Conservation (phyloP, 2,113 vertebrate species). For the Oreochromis aureus region DNA sequence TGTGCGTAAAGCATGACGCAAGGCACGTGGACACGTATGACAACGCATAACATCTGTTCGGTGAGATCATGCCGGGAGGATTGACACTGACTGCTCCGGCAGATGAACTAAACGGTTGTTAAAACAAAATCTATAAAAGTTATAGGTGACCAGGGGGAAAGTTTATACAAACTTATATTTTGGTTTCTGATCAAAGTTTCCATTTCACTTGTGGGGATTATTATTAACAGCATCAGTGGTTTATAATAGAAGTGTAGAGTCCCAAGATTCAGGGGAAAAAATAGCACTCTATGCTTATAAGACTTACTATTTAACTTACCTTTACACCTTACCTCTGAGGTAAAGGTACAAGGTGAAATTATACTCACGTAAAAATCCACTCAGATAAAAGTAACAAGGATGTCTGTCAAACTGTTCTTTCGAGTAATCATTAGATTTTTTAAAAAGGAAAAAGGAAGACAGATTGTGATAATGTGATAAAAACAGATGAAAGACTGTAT, state of each 20-base stretch:
- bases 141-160: constrained; percentile 76
- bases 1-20: constrained; percentile 85
- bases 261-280: neutral
- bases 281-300: neutral
- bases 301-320: neutral
- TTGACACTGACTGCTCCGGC: constrained; percentile 81
- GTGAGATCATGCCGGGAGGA: constrained; percentile 75
- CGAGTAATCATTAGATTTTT: neutral
- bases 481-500: neutral
- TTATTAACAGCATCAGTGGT: neutral
- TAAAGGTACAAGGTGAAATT: neutral
- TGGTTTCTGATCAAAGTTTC: neutral
- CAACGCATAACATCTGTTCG: constrained; percentile 88
- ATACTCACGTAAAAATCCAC: neutral
- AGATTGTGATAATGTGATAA: neutral
- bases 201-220: neutral
- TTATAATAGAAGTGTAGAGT: neutral
- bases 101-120: constrained; percentile 78
- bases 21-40: constrained; percentile 77
- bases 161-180: constrained; percentile 9
- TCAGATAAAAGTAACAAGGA: neutral
- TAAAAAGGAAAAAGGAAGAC: neutral
- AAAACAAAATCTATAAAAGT: constrained; percentile 75
- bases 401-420: neutral
- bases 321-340: neutral